Base-by-base conservation (phyloP, 2,113 vertebrate species). In the Camelus dromedarius region DNA sequence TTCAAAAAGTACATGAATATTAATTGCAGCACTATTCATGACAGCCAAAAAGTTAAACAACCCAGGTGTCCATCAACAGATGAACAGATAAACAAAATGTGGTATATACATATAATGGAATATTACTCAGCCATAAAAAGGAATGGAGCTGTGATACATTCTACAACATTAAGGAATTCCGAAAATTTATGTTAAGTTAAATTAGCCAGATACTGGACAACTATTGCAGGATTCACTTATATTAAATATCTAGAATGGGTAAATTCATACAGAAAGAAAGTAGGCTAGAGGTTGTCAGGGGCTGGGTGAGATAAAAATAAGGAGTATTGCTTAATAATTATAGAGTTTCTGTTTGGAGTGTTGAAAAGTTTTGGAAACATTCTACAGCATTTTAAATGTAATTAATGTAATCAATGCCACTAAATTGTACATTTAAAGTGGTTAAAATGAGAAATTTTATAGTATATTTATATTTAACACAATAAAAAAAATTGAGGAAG, bases 401-500 rank as follows among this genome's bases (percentile, higher is more conserved):
- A 46, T 26, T 60, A 69, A 93, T 50, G n/a, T 54, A 80, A 46
- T 26, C 52, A 69, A 93, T 18, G 50, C 10, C 50, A 32, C 26
- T 88, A 35, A 80, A 38, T 2, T 28, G 0, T 62, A 46, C 8
- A 32, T 28, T 52, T 73, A 72, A 86, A 81, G 42, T 50, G 8
- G 15, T 38, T 54, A 76, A 70, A 77, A 20, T 46, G 48, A 11
- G 11, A 76, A 77, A 85, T 35, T 76, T n/a, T 56, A n/a, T 75
- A 30, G 18, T 62, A 62, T 30, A 62, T 66, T 22, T 64, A 54
- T 54, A 42, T 79, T 79, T 64, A 30, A 30, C 28, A 19, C 11
- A 46, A 66, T 67, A 75, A 93, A 85, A 93, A 85, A 89, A 56
- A 66, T n/a, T n/a, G 28, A 93, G 89, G 11, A 5, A 66, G 86